Base-by-base conservation (phyloP, 2,113 vertebrate species). In the Sapajus apella region DNA sequence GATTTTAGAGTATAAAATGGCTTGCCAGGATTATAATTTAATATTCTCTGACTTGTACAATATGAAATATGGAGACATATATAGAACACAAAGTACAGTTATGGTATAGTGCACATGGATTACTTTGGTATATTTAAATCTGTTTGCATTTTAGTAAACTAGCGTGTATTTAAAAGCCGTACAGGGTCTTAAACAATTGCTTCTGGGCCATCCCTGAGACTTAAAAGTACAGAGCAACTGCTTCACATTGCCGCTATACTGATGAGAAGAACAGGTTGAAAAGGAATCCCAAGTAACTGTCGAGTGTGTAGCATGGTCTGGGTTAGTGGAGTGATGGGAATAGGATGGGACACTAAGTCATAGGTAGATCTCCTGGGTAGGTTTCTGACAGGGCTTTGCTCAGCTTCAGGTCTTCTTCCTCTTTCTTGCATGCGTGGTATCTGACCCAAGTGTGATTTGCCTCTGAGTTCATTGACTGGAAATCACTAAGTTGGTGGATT, bases 71-170 rank as follows among this genome's bases (percentile, higher is more conserved):
- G 17, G 52, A 79, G 21, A 50, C 35, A 58, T 32, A 37, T 32
- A 37, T 4, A 55, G 35, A 80, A 35, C 45, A 25, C 45, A 80
- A 50, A 81, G 3, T 85, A 68, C 72, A 95, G 32, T 64, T 90
- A n/a, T 56, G 25, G n/a, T 89, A 50, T 11, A 75, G 64, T 20
- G 14, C 90, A 17, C n/a, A 70, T 9, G 75, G 73, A 50, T 81
- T 76, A 87, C n/a, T 81, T 86, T 86, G 73, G 25, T 52, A 18
- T 81, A 20, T 86, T 81, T 86, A 95, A 68, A 81, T 92, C 82
- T 94, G 35, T 86, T 89, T 81, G 40, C 56, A 87, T 73, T 95
- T 93, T 86, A 47, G 73, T 64, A 90, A 81, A 89, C 56, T 35
- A 35, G 35, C 47, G 0, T 52, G 30, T 90, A 14, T 64, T 30